Base-by-base conservation (phyloP, 1,140 invertebrate species). In the Panulirus ornatus region DNA sequence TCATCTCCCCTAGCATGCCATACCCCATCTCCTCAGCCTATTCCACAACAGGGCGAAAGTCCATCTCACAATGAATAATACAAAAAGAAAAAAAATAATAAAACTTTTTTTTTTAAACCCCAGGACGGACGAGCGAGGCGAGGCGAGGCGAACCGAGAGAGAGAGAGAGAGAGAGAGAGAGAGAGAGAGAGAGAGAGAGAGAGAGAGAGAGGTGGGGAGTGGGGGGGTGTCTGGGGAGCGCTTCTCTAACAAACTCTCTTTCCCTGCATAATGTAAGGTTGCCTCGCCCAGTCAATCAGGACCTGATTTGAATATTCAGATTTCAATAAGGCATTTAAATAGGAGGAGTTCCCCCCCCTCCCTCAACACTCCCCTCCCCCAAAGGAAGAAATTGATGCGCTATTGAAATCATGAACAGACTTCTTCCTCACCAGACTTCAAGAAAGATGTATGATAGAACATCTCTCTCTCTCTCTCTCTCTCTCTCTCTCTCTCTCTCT, bases 71-170 rank as follows among this genome's bases (percentile, higher is more conserved):
- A 16, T 58, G 51, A 58, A 58, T 58, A 58, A 58, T 58, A 58
- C 9, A n/a, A n/a, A n/a, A n/a, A n/a, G n/a, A n/a, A n/a, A n/a
- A n/a, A n/a, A n/a, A 58, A 58, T 58, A 58, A 58, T 58, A 58
- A 11, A 58, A 58, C 51, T 58, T 58, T 58, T 58, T 22, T 19
- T 22, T 19, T 2, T n/a, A 63, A 22, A 9, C 11, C 11, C 11
- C 9, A n/a, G 30, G 47, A 73, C 22, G 83, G 88, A 92, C 88
- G 92, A 92, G 92, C 91, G 90, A 88, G 92, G 91, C 91, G 92
- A 92, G 27, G 34, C 8, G 27, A 78, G 75, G 27, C 14, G 40
- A 11, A 34, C 5, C 9, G 27, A 22, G 22, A 51, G 30, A 1
- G 16, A 5, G 42, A 54, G 27, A 27, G 19, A 5, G 27, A 51